Percentiles rank a stretch among this genome's conserved stretches.
phyloP scores from a whole-genome alignment of 2,797 vertebrate genomes.

The Phylloscopus collybita region DNA sequence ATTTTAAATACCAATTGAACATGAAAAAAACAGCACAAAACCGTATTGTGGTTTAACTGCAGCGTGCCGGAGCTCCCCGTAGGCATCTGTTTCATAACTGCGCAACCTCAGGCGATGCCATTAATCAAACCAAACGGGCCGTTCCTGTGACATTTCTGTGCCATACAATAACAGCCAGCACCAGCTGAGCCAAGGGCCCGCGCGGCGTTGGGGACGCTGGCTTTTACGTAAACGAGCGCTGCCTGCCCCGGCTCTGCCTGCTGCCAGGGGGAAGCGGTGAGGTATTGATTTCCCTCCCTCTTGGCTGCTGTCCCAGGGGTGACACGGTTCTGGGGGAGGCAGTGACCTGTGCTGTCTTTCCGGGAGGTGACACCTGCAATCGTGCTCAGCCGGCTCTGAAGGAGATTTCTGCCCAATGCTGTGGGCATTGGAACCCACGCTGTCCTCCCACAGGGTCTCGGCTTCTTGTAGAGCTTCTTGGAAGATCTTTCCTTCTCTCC shows the following conservation, averaged over 20 bases:
- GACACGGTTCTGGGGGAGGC: not conserved
- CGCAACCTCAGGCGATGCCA: conserved; percentile 49
- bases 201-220: not conserved
- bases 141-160: conserved; percentile 38
- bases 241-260: not conserved
- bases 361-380: conserved; percentile 44
- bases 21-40: conserved; percentile 64
- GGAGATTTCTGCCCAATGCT: not conserved
- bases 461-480: conserved; percentile 25
- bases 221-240: not conserved
- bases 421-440: not conserved
- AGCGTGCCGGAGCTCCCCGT: conserved; percentile 47
- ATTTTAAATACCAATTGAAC: conserved; percentile 70
- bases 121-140: conserved; percentile 63
- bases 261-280: not conserved
- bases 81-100: conserved; percentile 67
- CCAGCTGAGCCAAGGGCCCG: not conserved
- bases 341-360: conserved; percentile 24
- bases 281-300: not conserved
- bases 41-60: conserved; percentile 69
- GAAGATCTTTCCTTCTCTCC: not conserved
- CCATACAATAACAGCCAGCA: conserved; percentile 4
- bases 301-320: not conserved
- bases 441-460: not conserved
- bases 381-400: not conserved